Percentiles rank a stretch among this genome's conserved stretches.
Evolutionary conservation across 64 coral and sea anemone genomes (phyloP).

Genomic region (Hydrozoanthus tunicans): DNA sequence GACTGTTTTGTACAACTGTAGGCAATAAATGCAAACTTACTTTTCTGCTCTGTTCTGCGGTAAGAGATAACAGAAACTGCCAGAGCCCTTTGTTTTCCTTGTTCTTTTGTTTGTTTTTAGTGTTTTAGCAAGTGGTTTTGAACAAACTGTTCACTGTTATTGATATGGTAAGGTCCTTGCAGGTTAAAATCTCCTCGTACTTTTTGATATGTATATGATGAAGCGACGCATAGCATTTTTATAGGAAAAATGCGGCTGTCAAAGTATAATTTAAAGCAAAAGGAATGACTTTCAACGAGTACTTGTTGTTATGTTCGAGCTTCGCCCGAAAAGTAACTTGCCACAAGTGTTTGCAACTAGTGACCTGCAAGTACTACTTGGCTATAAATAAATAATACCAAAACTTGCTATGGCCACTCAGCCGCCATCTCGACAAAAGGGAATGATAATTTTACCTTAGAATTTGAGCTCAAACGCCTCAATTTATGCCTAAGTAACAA

Average conservation of each 20-base stretch:
- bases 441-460: not conserved
- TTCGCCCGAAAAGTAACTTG: not conserved
- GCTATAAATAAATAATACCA: constrained; percentile 39
- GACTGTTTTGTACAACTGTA: no score
- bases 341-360: constrained; percentile 52
- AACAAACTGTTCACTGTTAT: not conserved
- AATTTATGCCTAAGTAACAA: not conserved
- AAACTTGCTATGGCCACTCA: not conserved
- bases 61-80: not conserved
- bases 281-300: not conserved
- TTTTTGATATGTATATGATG: not conserved
- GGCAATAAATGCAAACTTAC: no score
- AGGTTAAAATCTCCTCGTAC: not conserved
- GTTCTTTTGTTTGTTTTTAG: constrained; percentile 32
- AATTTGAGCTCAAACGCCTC: not conserved
- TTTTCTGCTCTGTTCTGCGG: no score
- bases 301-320: not conserved
- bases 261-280: not conserved
- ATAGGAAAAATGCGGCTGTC: not conserved
- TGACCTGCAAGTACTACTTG: constrained; percentile 13
- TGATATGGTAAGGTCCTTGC: not conserved
- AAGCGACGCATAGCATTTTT: not conserved
- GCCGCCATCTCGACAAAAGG: constrained; percentile 14
- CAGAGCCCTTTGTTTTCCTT: constrained; percentile 1
- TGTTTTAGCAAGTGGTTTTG: constrained; percentile 24